Conservation (phyloP, 1,140 invertebrate species). For the Diprion similis region DNA sequence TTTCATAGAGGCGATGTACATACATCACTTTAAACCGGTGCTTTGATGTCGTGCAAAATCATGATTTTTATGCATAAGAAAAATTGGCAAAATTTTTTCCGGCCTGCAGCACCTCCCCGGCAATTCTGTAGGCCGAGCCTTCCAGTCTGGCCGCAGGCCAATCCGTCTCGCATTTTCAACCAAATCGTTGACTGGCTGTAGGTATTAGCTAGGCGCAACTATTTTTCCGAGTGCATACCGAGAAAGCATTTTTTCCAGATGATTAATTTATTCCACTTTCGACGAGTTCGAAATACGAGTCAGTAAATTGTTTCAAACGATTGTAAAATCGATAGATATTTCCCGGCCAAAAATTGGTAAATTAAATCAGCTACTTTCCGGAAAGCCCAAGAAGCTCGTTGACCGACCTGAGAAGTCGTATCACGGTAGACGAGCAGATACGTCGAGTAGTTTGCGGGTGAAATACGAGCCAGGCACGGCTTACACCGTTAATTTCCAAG, state of each 20-base stretch:
- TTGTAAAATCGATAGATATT: neutral
- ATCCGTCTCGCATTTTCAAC: neutral
- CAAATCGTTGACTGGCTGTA: neutral
- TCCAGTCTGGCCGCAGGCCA: neutral
- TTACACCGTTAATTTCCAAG: neutral
- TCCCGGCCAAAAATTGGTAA: no score
- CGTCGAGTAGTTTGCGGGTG: neutral
- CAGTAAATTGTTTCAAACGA: neutral
- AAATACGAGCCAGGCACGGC: conserved; percentile 3
- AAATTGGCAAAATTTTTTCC: neutral
- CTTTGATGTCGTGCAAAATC: neutral
- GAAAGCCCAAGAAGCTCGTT: neutral
- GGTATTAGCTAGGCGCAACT: neutral
- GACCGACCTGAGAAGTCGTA: neutral
- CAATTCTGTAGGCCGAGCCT: neutral
- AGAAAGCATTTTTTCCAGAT: neutral
- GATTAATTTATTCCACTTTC: neutral
- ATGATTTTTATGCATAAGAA: neutral
- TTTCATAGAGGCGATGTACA: neutral
- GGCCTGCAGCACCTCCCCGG: neutral
- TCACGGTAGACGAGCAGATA: neutral
- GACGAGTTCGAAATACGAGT: neutral
- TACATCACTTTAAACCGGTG: neutral
- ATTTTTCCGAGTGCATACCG: neutral
- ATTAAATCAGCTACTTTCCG: no score